phyloP scores from a whole-genome alignment of 2,888 invertebrate species.

The Drosophila bunnanda region DNA sequence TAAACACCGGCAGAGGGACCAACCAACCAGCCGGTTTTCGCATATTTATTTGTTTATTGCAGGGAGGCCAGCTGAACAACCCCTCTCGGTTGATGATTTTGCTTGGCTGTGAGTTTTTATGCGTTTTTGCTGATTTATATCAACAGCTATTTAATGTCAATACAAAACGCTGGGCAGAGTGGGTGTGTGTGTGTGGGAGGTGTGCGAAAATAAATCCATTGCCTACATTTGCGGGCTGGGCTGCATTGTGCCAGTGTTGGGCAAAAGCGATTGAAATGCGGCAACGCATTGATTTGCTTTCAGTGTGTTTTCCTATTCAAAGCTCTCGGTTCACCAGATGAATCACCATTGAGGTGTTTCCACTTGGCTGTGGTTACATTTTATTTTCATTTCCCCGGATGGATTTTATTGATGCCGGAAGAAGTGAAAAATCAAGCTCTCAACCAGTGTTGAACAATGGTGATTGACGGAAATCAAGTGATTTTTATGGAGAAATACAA shows the following conservation, averaged over 20 bases:
- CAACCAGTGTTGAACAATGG: background rate
- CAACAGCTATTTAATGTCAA: slow-evolving; percentile 74
- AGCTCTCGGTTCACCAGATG: slow-evolving; percentile 43
- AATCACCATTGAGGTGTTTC: slow-evolving; percentile 31
- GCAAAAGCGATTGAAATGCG: slow-evolving; percentile 51
- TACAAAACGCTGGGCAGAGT: slow-evolving; percentile 13
- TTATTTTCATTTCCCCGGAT: background rate
- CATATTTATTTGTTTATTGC: slow-evolving; percentile 78
- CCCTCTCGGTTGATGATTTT: slow-evolving; percentile 49
- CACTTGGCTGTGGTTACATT: slow-evolving; percentile 25
- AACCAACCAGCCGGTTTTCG: slow-evolving; percentile 57
- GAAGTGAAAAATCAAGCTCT: background rate
- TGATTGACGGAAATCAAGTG: background rate
- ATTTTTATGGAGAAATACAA: background rate
- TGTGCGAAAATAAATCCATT: slow-evolving; percentile 49
- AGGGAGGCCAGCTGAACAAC: slow-evolving; percentile 46
- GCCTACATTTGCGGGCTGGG: slow-evolving; percentile 61
- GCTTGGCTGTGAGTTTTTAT: slow-evolving; percentile 36
- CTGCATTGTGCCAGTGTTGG: slow-evolving; percentile 43
- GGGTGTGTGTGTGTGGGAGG: background rate
- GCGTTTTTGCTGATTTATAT: slow-evolving; percentile 68
- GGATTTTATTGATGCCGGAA: background rate
- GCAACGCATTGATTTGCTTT: slow-evolving; percentile 38
- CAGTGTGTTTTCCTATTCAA: slow-evolving; percentile 40
- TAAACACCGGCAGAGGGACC: slow-evolving; percentile 57